phyloP scores from a whole-genome alignment of 2,888 invertebrate genomes.

The Acutogordius australiensis region DNA sequence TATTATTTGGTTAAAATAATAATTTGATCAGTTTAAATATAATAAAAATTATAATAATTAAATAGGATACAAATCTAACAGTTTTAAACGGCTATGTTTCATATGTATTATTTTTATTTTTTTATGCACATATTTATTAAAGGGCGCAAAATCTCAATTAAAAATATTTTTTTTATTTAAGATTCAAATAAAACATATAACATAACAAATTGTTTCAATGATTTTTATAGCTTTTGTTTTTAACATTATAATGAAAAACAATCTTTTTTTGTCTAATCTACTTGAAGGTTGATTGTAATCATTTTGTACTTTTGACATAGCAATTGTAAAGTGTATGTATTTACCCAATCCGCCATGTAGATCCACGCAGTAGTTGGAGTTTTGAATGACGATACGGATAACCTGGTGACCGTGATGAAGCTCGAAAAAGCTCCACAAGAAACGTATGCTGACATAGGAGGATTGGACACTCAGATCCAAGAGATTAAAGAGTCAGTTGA shows the following conservation, averaged over 20 bases:
- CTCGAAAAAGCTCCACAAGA: constrained; percentile 80
- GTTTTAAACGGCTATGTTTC: too few species aligned
- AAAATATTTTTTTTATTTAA: too few species aligned
- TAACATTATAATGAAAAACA: too few species aligned
- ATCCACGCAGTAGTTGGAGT: constrained; percentile 98
- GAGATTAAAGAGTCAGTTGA: constrained; percentile 83
- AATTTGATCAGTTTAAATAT: not conserved
- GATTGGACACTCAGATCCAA: constrained; percentile 14
- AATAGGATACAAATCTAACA: too few species aligned
- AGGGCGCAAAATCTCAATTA: too few species aligned
- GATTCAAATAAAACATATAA: too few species aligned
- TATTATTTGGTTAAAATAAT: not conserved
- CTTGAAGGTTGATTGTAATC: too few species aligned
- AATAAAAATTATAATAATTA: not conserved
- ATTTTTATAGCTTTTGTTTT: too few species aligned
- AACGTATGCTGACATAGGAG: constrained; percentile 15
- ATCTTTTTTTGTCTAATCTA: too few species aligned
- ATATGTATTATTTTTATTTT: too few species aligned
- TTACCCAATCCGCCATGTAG: constrained; percentile 22
- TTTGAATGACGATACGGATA: constrained; percentile 90
- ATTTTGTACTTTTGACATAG: not conserved
- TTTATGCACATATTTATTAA: too few species aligned
- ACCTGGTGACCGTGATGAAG: constrained; percentile 99
- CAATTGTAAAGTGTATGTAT: not conserved
- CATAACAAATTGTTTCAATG: too few species aligned